A percentile compares a stretch with the other conserved stretches of the same genome.
These are phyloP conservation scores for Drosophila ohnishii DNA, from an alignment of 1,140 invertebrate genomes.

Conservation along the genomic window DNA sequence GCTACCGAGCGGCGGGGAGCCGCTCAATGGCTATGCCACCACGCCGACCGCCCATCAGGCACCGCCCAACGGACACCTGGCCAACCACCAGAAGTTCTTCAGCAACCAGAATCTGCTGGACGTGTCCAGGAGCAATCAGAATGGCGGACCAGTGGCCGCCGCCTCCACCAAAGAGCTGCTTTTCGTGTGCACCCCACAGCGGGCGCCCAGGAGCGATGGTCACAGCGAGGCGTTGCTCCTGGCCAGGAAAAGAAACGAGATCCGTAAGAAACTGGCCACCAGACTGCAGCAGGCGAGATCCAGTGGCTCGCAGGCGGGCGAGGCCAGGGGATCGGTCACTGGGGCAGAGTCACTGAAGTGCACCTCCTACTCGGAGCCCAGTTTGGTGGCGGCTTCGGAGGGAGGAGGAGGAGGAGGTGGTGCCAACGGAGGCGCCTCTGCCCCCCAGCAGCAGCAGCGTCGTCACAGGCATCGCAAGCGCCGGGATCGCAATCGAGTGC, in stretches of 20 bases:
- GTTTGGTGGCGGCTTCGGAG: conserved; percentile 75
- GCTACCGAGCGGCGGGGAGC: conserved; percentile 60
- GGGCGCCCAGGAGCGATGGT: conserved; percentile 55
- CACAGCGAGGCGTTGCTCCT: conserved; percentile 69
- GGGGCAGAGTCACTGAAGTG: conserved; percentile 63
- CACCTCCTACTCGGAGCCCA: conserved; percentile 79
- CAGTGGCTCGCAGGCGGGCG: conserved; percentile 21
- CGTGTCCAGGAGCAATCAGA: conserved; percentile 18
- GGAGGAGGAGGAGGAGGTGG: conserved; percentile 31
- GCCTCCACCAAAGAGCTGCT: conserved; percentile 79
- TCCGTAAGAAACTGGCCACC: conserved; percentile 66
- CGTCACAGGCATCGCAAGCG: conserved; percentile 84
- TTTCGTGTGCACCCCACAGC: conserved; percentile 80
- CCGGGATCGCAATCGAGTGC: conserved; percentile 83
- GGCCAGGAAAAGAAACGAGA: conserved; percentile 77
- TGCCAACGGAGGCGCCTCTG: conserved; percentile 2
- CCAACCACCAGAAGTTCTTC: conserved; percentile 77
- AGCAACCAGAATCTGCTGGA: conserved; percentile 81
- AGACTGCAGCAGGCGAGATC: conserved; percentile 62
- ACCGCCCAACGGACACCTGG: conserved; percentile 55
- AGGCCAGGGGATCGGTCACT: conserved; percentile 22
- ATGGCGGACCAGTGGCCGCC: conserved; percentile 56
- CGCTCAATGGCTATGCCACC: conserved; percentile 77
- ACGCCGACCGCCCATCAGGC: conserved; percentile 73
- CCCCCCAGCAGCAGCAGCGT: conserved; percentile 53